A percentile compares a stretch with the other conserved stretches of the same genome.
Evolutionary conservation across 2,888 invertebrate genomes (phyloP).

Genomic region (Ommatoiulus sabulosus): DNA sequence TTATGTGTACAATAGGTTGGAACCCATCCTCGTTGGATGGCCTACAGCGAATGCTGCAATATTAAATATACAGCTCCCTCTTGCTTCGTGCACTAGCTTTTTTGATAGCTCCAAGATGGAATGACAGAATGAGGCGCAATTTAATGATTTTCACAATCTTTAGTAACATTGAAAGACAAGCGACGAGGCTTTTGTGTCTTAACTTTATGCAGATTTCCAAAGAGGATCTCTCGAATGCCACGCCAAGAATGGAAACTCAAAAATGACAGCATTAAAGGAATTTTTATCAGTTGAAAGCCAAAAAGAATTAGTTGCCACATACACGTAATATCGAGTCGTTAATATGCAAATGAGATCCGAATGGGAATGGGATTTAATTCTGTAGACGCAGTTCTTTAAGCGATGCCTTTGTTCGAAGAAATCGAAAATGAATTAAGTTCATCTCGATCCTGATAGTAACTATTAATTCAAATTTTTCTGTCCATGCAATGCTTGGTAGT

Average conservation of each 20-base stretch:
- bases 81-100: not conserved
- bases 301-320: not conserved
- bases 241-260: not conserved
- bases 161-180: conserved; percentile 27
- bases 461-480: not conserved
- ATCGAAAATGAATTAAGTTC: not conserved
- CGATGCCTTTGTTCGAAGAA: not conserved
- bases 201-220: conserved; percentile 12
- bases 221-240: not conserved
- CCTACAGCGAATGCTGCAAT: conserved; percentile 3
- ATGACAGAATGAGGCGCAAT: not conserved
- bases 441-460: not conserved
- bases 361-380: not conserved
- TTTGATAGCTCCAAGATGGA: not conserved
- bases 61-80: conserved; percentile 32
- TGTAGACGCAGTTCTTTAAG: not conserved
- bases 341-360: conserved; percentile 8
- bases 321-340: not conserved
- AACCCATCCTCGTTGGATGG: conserved; percentile 9
- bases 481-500: not conserved
- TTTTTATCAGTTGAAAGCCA: not conserved
- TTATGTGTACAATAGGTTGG: conserved; percentile 38
- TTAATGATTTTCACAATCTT: conserved; percentile 38
- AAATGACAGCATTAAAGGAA: not conserved
- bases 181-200: conserved; percentile 30